Evolutionary conservation across 2,113 vertebrate species (phyloP).

Genomic region (Aviceda subcristata): DNA sequence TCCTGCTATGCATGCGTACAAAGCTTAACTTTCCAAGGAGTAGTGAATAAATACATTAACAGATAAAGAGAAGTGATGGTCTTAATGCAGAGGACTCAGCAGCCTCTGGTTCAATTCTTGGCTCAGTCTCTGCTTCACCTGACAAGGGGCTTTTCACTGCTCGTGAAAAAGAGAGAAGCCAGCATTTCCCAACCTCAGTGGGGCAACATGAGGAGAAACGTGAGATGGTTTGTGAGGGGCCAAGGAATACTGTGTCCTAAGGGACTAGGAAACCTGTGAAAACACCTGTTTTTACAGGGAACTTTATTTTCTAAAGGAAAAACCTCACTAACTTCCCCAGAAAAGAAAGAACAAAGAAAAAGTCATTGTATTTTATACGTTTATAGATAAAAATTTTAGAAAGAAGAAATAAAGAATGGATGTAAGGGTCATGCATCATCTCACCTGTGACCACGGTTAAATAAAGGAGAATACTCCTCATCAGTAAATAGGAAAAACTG

Average conservation of each 20-base stretch:
- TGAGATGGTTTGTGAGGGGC: neutral
- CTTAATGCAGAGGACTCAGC: neutral
- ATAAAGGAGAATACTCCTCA: conserved; percentile 29
- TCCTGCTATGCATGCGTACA: neutral
- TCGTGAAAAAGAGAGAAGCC: neutral
- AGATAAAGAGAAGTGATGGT: neutral
- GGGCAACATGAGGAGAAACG: neutral
- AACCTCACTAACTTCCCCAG: neutral
- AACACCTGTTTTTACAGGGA: neutral
- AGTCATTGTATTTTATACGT: conserved; percentile 3
- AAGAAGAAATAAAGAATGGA: neutral
- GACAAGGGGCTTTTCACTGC: neutral
- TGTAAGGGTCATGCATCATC: conserved; percentile 14
- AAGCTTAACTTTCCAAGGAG: neutral
- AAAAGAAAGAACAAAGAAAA: neutral
- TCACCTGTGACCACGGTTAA: conserved; percentile 37
- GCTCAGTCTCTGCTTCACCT: neutral
- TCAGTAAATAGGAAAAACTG: conserved; percentile 48
- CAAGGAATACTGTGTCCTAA: neutral
- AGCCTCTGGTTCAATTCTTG: neutral
- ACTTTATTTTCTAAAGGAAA: neutral
- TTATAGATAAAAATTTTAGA: conserved; percentile 7
- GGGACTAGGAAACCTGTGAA: neutral
- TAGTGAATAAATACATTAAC: neutral
- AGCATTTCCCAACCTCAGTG: neutral